phyloP scores from a whole-genome alignment of 2,113 vertebrate genomes.

The Hippocampus comes region DNA sequence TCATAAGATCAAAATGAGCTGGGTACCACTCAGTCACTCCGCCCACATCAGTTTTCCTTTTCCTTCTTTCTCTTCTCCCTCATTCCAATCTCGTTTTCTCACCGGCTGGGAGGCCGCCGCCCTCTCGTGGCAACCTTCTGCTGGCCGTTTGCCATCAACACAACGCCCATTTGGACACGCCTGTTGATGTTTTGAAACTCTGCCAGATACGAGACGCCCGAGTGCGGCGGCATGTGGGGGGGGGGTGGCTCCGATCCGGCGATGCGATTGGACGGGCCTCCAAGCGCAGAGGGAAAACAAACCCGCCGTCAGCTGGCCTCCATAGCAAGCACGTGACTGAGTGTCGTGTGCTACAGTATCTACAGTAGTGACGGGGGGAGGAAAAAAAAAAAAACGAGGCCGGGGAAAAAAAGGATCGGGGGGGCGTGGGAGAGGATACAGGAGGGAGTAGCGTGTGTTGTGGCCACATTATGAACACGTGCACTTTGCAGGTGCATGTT shows the following conservation, averaged over 20 bases:
- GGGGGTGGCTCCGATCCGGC: slow-evolving; percentile 53
- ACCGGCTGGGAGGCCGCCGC: not conserved
- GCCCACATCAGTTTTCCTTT: slow-evolving; percentile 4
- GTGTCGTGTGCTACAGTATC: slow-evolving; percentile 16
- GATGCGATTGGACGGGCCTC: slow-evolving; percentile 45
- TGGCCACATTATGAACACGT: not conserved
- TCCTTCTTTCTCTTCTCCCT: slow-evolving; percentile 8
- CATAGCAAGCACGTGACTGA: slow-evolving; percentile 44
- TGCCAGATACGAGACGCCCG: slow-evolving; percentile 48
- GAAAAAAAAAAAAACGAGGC: not conserved
- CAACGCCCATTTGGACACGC: slow-evolving; percentile 38
- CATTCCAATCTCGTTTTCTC: not conserved
- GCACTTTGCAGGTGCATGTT: not conserved
- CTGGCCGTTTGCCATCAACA: slow-evolving; percentile 57
- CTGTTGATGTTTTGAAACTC: slow-evolving; percentile 64
- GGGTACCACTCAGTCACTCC: not conserved
- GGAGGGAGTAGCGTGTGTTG: not conserved
- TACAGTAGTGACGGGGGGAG: slow-evolving; percentile 13
- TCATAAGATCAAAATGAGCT: not conserved
- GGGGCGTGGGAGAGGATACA: not conserved
- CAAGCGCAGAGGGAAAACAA: slow-evolving; percentile 61
- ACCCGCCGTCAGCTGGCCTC: slow-evolving; percentile 67
- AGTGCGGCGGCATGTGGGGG: slow-evolving; percentile 4
- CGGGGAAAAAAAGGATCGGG: not conserved
- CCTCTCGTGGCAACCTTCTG: slow-evolving; percentile 28